A percentile compares a stretch with the other conserved stretches of the same genome.
Conservation (phyloP, 2,888 invertebrate genomes). For the Balanococcus diminutus region DNA sequence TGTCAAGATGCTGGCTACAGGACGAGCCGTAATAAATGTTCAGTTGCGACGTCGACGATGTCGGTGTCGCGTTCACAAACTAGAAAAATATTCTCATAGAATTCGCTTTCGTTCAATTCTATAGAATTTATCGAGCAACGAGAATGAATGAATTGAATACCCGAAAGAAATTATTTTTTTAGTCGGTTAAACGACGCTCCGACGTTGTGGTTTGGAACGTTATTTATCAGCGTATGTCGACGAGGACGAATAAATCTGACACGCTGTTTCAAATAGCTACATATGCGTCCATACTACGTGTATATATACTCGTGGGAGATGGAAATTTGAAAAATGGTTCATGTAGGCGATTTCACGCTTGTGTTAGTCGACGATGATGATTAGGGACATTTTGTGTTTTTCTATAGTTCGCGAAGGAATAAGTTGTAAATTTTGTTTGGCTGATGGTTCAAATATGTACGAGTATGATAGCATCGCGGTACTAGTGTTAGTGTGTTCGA, state of each 20-base stretch:
- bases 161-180: neutral
- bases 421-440: neutral
- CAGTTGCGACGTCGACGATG: neutral
- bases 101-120: neutral
- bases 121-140: neutral
- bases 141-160: neutral
- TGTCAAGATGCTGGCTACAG: neutral
- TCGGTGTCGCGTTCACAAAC: neutral
- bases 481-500: neutral
- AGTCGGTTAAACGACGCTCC: neutral
- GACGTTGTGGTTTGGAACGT: neutral
- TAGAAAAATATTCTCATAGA: neutral
- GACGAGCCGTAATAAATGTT: neutral
- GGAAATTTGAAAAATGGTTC: neutral
- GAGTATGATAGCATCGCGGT: neutral
- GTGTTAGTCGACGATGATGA: neutral
- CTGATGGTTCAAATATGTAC: neutral
- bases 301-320: neutral
- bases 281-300: neutral
- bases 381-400: neutral
- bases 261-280: neutral
- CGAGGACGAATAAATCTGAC: neutral
- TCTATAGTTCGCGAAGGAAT: neutral
- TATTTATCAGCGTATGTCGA: neutral
- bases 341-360: neutral